Conservation (phyloP, 1,140 invertebrate species). For the Sinella curviseta region DNA sequence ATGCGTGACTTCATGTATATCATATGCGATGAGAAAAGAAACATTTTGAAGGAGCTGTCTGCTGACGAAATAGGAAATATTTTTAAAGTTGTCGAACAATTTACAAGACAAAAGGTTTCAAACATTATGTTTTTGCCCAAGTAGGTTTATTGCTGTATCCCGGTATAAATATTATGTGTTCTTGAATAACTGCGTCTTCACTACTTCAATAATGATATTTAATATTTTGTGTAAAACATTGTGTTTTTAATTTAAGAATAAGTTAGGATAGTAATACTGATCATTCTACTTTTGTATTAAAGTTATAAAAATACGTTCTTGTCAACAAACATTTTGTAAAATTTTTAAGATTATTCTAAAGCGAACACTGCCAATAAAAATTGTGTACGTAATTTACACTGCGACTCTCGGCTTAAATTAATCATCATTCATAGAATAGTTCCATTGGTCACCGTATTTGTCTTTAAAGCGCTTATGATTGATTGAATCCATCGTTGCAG, state of each 20-base stretch:
- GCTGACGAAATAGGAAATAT: slow-evolving; percentile 33
- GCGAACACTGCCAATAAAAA: no score
- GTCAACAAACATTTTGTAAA: no score
- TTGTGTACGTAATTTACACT: not conserved
- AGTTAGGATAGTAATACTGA: no score
- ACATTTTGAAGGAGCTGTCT: slow-evolving; percentile 38
- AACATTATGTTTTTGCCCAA: slow-evolving; percentile 31
- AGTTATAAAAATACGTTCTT: no score
- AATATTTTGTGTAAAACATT: no score
- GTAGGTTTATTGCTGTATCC: not conserved
- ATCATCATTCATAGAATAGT: slow-evolving; percentile 54
- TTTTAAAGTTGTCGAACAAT: slow-evolving; percentile 37
- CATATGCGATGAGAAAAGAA: slow-evolving; percentile 28
- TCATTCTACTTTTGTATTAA: no score
- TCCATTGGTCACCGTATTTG: slow-evolving; percentile 63
- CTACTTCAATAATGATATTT: no score
- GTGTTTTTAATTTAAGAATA: no score
- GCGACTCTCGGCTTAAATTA: not conserved
- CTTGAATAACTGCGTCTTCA: no score
- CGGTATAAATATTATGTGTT: no score
- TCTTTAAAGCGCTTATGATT: slow-evolving; percentile 58
- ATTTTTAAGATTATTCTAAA: no score
- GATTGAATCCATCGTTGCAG: slow-evolving; percentile 54
- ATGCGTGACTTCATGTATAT: slow-evolving; percentile 30
- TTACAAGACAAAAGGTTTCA: slow-evolving; percentile 9